phyloP scores from a whole-genome alignment of 2,113 vertebrate genomes.

The Cacatua alba region DNA sequence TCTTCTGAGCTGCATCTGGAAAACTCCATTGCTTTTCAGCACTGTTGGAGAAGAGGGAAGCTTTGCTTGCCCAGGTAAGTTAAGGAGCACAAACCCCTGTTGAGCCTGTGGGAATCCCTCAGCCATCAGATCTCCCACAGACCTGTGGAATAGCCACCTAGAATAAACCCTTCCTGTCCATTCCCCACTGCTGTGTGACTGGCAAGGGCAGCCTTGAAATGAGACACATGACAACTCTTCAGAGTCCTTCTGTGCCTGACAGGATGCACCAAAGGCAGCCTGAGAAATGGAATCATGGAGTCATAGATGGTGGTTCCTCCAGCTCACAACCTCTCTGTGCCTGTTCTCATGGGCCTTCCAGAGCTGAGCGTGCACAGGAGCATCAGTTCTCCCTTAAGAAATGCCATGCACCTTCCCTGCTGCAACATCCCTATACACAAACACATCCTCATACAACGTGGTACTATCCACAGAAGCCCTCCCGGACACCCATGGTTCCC shows the following conservation, averaged over 20 bases:
- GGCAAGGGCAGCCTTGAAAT: not conserved
- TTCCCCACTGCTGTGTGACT: not conserved
- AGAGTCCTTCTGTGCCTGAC: not conserved
- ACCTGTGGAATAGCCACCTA: not conserved
- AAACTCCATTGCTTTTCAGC: not conserved
- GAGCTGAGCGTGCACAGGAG: not conserved
- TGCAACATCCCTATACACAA: not conserved
- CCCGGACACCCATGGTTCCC: not conserved
- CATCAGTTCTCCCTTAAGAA: not conserved
- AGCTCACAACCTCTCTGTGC: not conserved
- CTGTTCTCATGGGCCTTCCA: not conserved
- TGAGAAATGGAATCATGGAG: not conserved
- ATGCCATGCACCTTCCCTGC: not conserved
- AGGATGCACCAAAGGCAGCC: not conserved
- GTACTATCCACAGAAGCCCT: not conserved
- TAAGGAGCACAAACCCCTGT: not conserved
- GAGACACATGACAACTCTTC: not conserved
- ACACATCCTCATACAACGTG: not conserved
- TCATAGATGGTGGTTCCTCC: not conserved
- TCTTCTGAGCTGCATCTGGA: not conserved
- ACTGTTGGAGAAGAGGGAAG: not conserved
- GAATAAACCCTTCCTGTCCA: not conserved
- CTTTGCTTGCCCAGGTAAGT: not conserved
- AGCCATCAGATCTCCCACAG: not conserved
- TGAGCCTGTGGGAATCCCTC: not conserved